Evolutionary conservation across 1,140 invertebrate species (phyloP).

Genomic region (Cydia pomonella): DNA sequence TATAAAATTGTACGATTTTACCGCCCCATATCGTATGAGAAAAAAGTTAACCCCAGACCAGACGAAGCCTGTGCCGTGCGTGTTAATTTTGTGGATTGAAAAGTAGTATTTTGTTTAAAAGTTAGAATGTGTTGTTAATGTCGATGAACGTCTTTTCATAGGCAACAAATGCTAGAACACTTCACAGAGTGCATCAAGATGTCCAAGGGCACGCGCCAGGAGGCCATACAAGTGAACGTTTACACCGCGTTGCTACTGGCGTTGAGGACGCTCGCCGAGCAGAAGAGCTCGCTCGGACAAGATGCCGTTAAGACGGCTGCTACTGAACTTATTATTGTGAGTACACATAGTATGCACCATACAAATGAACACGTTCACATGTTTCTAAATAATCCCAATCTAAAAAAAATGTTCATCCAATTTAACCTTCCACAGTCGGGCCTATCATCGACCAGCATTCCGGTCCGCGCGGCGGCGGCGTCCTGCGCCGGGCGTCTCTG

Average conservation of each 20-base stretch:
- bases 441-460: constrained; percentile 91
- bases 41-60: too few relatives aligned
- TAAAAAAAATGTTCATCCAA: not conserved
- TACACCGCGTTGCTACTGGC: constrained; percentile 96
- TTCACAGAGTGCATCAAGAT: constrained; percentile 97
- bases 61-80: too few relatives aligned
- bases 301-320: constrained; percentile 95
- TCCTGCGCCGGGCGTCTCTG: constrained; percentile 85
- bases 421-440: constrained; percentile 80
- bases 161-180: constrained; percentile 97
- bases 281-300: constrained; percentile 92
- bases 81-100: too few relatives aligned
- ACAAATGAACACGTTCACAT: not conserved
- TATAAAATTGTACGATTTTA: too few relatives aligned
- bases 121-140: too few relatives aligned
- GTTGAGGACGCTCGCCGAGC: constrained; percentile 93
- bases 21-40: too few relatives aligned
- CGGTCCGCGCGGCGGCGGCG: constrained; percentile 94
- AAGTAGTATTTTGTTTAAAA: too few relatives aligned
- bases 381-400: too few relatives aligned
- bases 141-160: constrained; percentile 40
- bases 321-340: constrained; percentile 88
- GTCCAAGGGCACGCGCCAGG: constrained; percentile 94
- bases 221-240: constrained; percentile 98
- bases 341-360: constrained; percentile 37